Evolutionary conservation across 2,797 vertebrate species (phyloP), one percentile per base, ranked within the genome.

Genomic region (Malurus splendens): DNA sequence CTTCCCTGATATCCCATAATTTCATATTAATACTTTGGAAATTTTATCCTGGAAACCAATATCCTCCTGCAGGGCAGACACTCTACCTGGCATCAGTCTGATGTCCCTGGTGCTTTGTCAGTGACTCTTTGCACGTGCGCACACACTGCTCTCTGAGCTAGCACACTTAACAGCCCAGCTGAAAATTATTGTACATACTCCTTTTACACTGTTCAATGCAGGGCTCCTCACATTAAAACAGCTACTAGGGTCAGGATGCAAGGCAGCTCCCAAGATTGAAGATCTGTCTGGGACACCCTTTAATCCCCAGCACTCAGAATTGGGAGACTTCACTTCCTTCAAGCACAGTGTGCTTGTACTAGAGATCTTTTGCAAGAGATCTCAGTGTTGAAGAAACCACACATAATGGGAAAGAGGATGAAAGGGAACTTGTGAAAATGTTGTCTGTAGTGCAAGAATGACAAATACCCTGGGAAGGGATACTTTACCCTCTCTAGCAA

Each of bases 91-190:
- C 48, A 61, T 51, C 11, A 42, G 8, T 17, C 8, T 70, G 59
- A 44, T 1, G 0, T 42, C 19, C 0, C 0, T 28, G 38, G 39
- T 57, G 30, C 72, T 71, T 65, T 2, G 0, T 30, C 1, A 6
- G 8, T 52, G 45, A 50, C 13, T 61, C 30, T 68, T 73, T 44
- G 38, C 16, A 11, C 2, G 30, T 24, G 39, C 10, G 47, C 27
- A 17, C 1, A 11, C 41, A 87, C 36, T 83, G 47, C 10, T 65
- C 9, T 55, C 33, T 57, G 12, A 54, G 32, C 0, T 0, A 64
- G 19, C 12, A 57, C 1, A 4, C 8, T 30, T 59, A 47, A 48
- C 17, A 51, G 3, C 23, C 30, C 12, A 1, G 2, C 33, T 59
- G 18, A 72, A 78, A 47, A 7, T 30, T 51, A 78, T 86, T n/a